Base-by-base conservation (phyloP, 1,140 invertebrate species). In the Charaxes varanes region DNA sequence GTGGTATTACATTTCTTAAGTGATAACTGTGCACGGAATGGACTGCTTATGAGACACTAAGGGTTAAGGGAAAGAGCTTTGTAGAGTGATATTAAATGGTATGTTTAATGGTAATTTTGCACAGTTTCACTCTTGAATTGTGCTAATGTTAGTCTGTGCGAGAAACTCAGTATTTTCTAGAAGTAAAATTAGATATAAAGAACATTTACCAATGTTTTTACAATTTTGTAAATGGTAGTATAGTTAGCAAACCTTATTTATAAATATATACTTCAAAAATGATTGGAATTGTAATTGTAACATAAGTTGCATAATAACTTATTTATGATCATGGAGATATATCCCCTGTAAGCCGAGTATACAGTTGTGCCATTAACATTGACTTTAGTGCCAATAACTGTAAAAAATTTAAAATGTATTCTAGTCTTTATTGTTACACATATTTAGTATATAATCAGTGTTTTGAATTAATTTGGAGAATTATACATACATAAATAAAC, bases 381-480 rank as follows among this genome's bases (percentile, higher is more conserved):
- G 50, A 76, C 68, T 61, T 70, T 82, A 80, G 79, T 83, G 79
- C 76, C 76, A 83, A 83, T 83, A 83, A 80, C 79, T 80, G 79
- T 79, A 67, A 69, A 50, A 70, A 34, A 30, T 55, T n/a, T 71
- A 76, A 78, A 72, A 77, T 74, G 65, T 80, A 79, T 79, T 82
- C 79, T 83, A 83, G 79, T 83, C 76, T 77, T 79, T 74, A 82
- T 79, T 82, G 73, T 82, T 80, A 78, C 63, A 62, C 73, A 72
- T 80, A 80, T 80, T 79, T 78, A 80, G 78, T 74, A 69, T 74
- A 67, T 77, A 80, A 82, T 78, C 62, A 69, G 74, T 70, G 66
- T 82, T 74, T 73, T 76, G 47, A 72, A 66, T 71, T 74, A 78
- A 64, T 76, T 78, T 82, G 67, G 54, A 69, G 62, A 55, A 57